These are phyloP conservation scores for Sebastolobus altivelis DNA, from an alignment of 2,797 vertebrate genomes.

Conservation along the genomic window DNA sequence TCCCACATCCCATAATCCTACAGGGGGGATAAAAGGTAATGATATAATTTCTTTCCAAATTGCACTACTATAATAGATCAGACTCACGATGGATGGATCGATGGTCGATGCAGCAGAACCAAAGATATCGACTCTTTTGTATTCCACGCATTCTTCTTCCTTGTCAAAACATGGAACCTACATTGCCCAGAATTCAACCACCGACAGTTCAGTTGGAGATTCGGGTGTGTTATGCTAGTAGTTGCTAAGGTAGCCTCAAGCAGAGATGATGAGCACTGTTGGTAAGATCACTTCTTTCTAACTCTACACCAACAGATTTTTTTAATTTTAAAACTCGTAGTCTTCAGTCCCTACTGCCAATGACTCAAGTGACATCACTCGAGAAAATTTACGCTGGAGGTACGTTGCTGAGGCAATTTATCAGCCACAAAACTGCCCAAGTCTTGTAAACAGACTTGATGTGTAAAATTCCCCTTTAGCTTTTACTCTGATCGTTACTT, in stretches of 20 bases:
- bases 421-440: not conserved
- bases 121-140: not conserved
- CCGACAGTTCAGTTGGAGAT: not conserved
- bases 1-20: constrained; percentile 99
- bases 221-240: not conserved
- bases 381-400: not conserved
- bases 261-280: not conserved
- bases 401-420: not conserved
- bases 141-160: not conserved
- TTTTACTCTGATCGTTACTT: not conserved
- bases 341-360: not conserved
- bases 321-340: not conserved
- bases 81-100: not conserved
- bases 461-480: not conserved
- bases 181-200: constrained; percentile 11
- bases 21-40: not conserved
- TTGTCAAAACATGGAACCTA: not conserved
- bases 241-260: not conserved
- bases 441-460: not conserved
- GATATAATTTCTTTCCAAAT: not conserved
- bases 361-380: not conserved
- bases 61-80: not conserved
- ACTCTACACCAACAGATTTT: not conserved
- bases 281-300: not conserved
- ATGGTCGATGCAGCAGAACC: not conserved